Conservation (phyloP, 2,797 vertebrate species). For the Diplodus sargus region DNA sequence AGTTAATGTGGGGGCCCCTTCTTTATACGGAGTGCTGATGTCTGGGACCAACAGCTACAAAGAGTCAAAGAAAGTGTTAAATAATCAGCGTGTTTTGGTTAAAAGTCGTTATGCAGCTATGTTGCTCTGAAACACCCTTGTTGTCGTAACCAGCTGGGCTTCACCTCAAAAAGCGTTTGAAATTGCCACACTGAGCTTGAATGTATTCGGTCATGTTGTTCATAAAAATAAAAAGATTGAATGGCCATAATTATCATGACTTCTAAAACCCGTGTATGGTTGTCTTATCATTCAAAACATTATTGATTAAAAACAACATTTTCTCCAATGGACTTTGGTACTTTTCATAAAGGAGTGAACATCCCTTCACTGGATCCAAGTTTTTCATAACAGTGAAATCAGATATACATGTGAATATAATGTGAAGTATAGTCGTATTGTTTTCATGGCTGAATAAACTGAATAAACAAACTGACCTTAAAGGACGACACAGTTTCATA, state of each 20-base stretch:
- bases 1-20: conserved; percentile 55
- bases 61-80: conserved; percentile 21
- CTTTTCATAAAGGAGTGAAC: background rate
- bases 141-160: background rate
- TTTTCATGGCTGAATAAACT: no score
- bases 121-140: background rate
- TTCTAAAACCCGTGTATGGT: background rate
- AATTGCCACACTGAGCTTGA: background rate
- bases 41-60: conserved; percentile 23
- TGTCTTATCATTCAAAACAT: background rate
- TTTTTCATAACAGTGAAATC: background rate
- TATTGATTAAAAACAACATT: background rate
- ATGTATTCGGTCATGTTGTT: background rate
- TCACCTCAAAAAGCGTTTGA: background rate
- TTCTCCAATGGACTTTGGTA: background rate
- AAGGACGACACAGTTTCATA: no score
- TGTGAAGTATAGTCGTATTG: background rate
- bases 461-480: no score
- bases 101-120: background rate
- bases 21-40: conserved; percentile 20
- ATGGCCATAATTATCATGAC: background rate
- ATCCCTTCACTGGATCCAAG: background rate
- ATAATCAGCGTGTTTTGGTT: conserved; percentile 28
- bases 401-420: background rate
- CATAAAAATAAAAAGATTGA: background rate